A percentile compares a stretch with the other conserved stretches of the same genome.
Conservation (phyloP, 2,888 invertebrate species). For the Diachrysia chrysitis region DNA sequence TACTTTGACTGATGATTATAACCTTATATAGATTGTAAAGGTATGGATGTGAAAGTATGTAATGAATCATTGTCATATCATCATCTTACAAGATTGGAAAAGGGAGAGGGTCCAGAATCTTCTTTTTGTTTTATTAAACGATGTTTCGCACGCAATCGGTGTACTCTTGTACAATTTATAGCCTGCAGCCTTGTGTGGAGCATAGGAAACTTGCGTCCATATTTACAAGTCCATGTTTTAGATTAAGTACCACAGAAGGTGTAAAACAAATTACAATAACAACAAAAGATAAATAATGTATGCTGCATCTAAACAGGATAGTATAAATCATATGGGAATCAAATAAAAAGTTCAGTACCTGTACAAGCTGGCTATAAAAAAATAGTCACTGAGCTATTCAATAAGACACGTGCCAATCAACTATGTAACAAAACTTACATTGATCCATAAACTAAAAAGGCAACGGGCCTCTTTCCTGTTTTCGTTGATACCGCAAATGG, state of each 20-base stretch:
- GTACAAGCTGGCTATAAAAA: neutral
- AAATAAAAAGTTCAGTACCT: neutral
- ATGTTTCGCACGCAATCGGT: constrained; percentile 1
- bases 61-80: constrained; percentile 3
- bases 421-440: constrained; percentile 24
- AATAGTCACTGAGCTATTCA: neutral
- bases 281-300: neutral
- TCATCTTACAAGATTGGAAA: neutral
- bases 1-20: constrained; percentile 51
- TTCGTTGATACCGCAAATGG: constrained; percentile 39
- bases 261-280: neutral
- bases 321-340: neutral
- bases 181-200: neutral
- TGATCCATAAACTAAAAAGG: constrained; percentile 31
- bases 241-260: neutral
- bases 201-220: neutral
- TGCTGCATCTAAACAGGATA: neutral
- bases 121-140: neutral
- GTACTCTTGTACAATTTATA: constrained; percentile 1
- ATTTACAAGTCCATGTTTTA: neutral
- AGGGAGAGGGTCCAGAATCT: neutral
- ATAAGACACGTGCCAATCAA: constrained; percentile 14
- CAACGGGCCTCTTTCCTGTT: constrained; percentile 52
- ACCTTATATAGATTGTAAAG: constrained; percentile 31
- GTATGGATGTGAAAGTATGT: constrained; percentile 20